These are phyloP conservation scores for Harpagoxenus sublaevis DNA, from an alignment of 2,888 invertebrate species.

Conservation along the genomic window DNA sequence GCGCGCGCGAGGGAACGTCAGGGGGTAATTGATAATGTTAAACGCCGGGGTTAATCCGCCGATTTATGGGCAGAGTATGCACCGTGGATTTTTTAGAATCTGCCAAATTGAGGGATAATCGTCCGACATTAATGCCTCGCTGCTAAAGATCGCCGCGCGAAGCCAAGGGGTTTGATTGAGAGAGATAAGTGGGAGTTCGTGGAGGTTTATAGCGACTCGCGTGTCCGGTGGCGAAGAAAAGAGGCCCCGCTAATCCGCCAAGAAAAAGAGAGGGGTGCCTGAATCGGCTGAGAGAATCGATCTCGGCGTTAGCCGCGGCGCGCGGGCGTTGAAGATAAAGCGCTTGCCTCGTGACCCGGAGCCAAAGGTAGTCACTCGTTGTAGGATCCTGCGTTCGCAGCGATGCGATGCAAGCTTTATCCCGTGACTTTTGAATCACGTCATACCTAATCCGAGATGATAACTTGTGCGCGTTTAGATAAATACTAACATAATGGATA, in stretches of 20 bases:
- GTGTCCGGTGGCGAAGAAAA: slow-evolving; percentile 63
- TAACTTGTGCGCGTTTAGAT: slow-evolving; percentile 1
- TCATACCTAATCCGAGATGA: not conserved
- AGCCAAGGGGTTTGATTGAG: slow-evolving; percentile 31
- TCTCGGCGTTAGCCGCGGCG: slow-evolving; percentile 26
- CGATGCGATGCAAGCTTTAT: slow-evolving; percentile 18
- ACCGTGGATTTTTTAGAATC: slow-evolving; percentile 76
- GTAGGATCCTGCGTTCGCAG: slow-evolving; percentile 32
- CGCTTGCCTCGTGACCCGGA: slow-evolving; percentile 36
- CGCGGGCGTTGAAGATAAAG: slow-evolving; percentile 46
- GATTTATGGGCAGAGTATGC: slow-evolving; percentile 83
- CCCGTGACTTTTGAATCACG: slow-evolving; percentile 6
- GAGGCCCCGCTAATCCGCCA: slow-evolving; percentile 63
- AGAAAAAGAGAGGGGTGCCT: slow-evolving; percentile 34
- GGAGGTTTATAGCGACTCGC: slow-evolving; percentile 50
- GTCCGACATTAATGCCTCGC: slow-evolving; percentile 73
- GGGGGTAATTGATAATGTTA: slow-evolving; percentile 85
- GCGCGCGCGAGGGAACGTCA: slow-evolving; percentile 59
- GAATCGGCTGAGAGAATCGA: slow-evolving; percentile 50
- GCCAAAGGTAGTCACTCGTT: slow-evolving; percentile 38
- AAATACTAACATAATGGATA: not conserved
- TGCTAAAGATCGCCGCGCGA: slow-evolving; percentile 64
- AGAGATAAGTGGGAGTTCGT: slow-evolving; percentile 67
- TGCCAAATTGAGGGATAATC: slow-evolving; percentile 82
- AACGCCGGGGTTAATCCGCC: slow-evolving; percentile 83